Evolutionary conservation across 2,888 invertebrate genomes (phyloP).

Genomic region (Machimus atricapillus): DNA sequence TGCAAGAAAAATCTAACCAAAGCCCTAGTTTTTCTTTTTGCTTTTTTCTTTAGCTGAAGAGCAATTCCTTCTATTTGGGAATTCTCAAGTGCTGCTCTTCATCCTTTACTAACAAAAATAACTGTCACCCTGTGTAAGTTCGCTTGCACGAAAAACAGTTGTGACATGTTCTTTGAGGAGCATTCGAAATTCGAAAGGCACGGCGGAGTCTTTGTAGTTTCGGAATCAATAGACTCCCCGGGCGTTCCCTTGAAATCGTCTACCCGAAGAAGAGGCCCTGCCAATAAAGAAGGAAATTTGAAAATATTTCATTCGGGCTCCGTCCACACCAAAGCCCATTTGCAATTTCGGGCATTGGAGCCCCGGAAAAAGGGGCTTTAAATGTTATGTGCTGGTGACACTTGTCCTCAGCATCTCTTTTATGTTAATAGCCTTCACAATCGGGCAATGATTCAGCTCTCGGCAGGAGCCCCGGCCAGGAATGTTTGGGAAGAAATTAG

Average conservation of each 20-base stretch:
- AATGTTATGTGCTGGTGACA: background rate
- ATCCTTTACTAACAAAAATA: background rate
- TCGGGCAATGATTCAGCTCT: background rate
- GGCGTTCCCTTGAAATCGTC: background rate
- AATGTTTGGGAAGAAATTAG: background rate
- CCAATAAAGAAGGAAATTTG: background rate
- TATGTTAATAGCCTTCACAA: background rate
- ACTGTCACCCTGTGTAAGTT: background rate
- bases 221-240: background rate
- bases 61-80: background rate
- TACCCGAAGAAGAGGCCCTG: background rate
- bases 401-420: background rate
- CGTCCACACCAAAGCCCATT: background rate
- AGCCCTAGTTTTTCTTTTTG: background rate
- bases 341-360: background rate
- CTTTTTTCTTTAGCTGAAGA: background rate
- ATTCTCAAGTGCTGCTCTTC: background rate
- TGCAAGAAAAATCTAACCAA: background rate
- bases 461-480: background rate
- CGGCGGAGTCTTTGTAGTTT: background rate
- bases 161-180: background rate
- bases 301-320: background rate
- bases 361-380: background rate
- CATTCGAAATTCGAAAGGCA: background rate
- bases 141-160: background rate